These are phyloP conservation scores for Cichlasoma orientale DNA, from an alignment of 2,797 vertebrate genomes.

Conservation along the genomic window DNA sequence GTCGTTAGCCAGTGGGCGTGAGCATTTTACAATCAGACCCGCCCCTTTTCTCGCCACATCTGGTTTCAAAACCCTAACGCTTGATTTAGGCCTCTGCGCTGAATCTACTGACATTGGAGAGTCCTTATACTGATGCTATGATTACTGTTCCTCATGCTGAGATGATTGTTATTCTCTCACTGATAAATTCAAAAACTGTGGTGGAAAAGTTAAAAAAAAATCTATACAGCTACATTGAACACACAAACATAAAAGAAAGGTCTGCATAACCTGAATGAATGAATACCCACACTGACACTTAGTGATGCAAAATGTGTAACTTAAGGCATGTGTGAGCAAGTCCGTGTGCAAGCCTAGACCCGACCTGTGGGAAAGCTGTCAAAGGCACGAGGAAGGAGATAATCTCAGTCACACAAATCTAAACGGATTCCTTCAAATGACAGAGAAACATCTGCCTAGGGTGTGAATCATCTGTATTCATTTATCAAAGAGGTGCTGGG, in stretches of 20 bases:
- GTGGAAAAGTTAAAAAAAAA: background rate
- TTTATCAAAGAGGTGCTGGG: background rate
- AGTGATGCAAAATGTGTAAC: conserved; percentile 20
- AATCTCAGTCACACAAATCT: conserved; percentile 37
- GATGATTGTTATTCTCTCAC: no score
- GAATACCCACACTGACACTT: conserved; percentile 34
- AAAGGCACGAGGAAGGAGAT: conserved; percentile 54
- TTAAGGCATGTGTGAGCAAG: conserved; percentile 33
- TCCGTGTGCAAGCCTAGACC: conserved; percentile 42
- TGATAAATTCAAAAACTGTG: no score
- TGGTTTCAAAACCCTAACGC: no score
- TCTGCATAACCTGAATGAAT: background rate
- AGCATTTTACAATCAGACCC: no score
- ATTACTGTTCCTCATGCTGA: no score
- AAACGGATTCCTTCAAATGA: conserved; percentile 29
- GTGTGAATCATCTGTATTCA: conserved; percentile 23
- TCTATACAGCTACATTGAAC: background rate
- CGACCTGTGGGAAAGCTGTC: conserved; percentile 41
- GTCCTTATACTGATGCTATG: no score
- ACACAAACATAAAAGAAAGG: background rate
- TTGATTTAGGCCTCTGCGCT: no score
- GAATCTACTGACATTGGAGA: no score
- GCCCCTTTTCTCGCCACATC: no score
- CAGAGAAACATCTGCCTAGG: background rate
- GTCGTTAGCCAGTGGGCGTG: background rate